phyloP scores from a whole-genome alignment of 2,113 vertebrate species.

The Leptocoma aspasia region DNA sequence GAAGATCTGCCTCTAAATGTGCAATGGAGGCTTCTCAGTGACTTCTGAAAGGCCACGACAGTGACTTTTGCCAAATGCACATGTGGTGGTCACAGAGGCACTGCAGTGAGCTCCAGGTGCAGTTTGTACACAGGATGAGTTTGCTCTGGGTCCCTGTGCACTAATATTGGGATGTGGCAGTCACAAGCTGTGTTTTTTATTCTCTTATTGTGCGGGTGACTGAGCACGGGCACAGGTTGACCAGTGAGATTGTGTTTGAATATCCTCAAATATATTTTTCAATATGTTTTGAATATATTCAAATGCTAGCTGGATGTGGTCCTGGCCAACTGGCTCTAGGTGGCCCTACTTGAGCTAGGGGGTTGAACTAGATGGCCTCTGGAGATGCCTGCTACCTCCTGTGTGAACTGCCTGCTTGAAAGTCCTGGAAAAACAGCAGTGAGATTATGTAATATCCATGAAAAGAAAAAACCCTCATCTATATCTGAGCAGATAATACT shows the following conservation, averaged over 20 bases:
- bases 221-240: background rate
- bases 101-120: background rate
- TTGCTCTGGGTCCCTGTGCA: background rate
- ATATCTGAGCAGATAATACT: background rate
- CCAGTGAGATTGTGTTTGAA: background rate
- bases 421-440: background rate
- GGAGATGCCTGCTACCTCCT: background rate
- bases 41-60: background rate
- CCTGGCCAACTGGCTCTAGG: background rate
- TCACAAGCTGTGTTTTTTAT: background rate
- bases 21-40: background rate
- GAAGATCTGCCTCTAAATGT: background rate
- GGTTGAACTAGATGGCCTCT: background rate
- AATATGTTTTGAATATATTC: background rate
- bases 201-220: background rate
- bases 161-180: background rate
- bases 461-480: background rate
- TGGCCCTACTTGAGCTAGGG: background rate
- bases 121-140: background rate
- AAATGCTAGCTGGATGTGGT: background rate
- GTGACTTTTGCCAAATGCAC: background rate
- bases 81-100: accelerated
- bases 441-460: background rate
- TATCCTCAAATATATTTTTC: background rate
- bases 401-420: background rate